Base-by-base conservation (phyloP, 2,113 vertebrate species). In the Zonotrichia leucophrys region DNA sequence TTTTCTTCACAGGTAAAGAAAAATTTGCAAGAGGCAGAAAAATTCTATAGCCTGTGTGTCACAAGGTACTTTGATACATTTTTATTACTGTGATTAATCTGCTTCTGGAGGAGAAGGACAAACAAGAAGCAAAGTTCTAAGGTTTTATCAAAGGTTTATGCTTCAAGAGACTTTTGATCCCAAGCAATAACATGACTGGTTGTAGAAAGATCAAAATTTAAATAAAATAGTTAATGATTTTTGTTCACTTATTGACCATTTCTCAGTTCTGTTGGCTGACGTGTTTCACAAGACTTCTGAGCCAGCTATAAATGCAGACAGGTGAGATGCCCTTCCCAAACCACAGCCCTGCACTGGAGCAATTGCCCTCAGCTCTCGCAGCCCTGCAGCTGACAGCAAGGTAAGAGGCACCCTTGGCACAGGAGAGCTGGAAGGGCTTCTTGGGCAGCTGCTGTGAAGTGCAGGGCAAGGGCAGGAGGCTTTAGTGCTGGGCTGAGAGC, bases 251-350 rank as follows among this genome's bases (percentile, higher is more conserved):
- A 39, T 28, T 5, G 4, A 16, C 22, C 35, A 28, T 60, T 59
- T 41, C 55, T 15, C 42, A 10, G 14, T 73, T 87, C 14, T 5
- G 2, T 30, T 6, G 2, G 10, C 12, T 4, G 7, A 3, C 9
- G 5, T 42, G 39, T 95, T 94, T 6, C 42, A 3, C 58, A 79
- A 78, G 73, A 10, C 30, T 24, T 12, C 9, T 15, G 25, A 5
- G 22, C 4, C 0, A 39, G 52, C 23, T 89, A 95, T 89, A 94
- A 94, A 80, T 23, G 15, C 0, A 7, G 37, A 24, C 1, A 14
- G 31, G 44, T 1, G 59, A 83, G 55, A 25, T 0, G 0, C 25
- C 12, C 21, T 25, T 15, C 5, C 0, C 18, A 33, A 4, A 12
- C 5, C 2, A 22, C 52, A 47, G 42, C 17, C 4, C 31, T 46